These are phyloP conservation scores for Aptenodytes patagonicus DNA, from an alignment of 2,113 vertebrate genomes.

Conservation along the genomic window DNA sequence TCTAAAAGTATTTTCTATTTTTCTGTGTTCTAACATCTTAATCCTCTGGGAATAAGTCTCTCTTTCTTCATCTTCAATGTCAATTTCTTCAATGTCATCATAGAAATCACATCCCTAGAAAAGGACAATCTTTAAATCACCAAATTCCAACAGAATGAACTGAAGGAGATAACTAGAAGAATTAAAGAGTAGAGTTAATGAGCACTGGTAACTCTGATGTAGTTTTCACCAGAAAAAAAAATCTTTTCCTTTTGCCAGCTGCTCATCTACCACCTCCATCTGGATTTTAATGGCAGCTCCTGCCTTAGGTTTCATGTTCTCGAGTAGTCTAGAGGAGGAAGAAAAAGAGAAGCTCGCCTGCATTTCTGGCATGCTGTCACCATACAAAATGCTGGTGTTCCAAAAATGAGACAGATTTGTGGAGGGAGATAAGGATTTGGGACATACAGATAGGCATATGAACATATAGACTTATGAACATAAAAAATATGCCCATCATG, in stretches of 20 bases:
- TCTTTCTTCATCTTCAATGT: neutral
- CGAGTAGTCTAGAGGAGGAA: neutral
- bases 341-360: neutral
- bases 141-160: neutral
- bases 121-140: neutral
- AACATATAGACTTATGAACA: neutral
- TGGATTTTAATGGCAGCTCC: neutral
- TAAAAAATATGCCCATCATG: neutral
- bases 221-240: neutral
- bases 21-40: neutral
- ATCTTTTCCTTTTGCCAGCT: neutral
- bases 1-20: neutral
- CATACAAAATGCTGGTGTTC: neutral
- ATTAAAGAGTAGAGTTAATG: neutral
- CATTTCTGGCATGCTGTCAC: neutral
- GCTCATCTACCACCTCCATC: neutral
- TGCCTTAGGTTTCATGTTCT: neutral
- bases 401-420: neutral
- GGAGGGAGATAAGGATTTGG: neutral
- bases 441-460: neutral
- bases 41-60: neutral
- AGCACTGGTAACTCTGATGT: neutral
- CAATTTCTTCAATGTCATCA: neutral
- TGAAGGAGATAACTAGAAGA: neutral
- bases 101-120: neutral